A percentile compares a stretch with the other conserved stretches of the same genome.
These are phyloP conservation scores for Leptinotarsa lineolata DNA, from an alignment of 1,140 invertebrate species.

Conservation along the genomic window DNA sequence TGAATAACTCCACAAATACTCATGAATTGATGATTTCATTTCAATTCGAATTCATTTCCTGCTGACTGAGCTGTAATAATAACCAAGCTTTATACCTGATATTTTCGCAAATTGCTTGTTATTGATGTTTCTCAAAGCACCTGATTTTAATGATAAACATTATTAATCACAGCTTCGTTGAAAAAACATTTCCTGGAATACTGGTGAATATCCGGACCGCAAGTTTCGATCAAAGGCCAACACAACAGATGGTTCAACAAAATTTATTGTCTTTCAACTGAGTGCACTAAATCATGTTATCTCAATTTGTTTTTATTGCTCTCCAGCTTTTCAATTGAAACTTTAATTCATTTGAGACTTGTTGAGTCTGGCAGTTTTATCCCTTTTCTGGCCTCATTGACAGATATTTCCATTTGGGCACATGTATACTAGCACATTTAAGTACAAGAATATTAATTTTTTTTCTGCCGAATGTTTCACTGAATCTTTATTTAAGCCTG, in stretches of 20 bases:
- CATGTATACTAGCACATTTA: background rate
- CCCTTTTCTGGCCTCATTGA: background rate
- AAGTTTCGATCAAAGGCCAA: background rate
- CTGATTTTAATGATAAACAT: no score
- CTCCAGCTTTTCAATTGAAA: background rate
- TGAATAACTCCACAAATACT: no score
- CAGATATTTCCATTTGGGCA: no score
- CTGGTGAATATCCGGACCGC: background rate
- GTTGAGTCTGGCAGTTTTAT: background rate
- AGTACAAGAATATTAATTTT: background rate
- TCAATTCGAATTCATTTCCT: no score
- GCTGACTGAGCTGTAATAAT: no score
- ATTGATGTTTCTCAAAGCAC: no score
- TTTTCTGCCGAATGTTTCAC: background rate
- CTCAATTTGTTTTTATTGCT: background rate
- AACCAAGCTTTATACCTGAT: no score
- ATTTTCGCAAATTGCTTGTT: no score
- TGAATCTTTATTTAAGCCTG: background rate
- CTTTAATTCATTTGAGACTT: background rate
- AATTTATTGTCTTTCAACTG: background rate
- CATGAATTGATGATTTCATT: no score
- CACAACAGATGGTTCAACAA: background rate
- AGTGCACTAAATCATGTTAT: background rate
- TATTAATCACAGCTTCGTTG: no score
- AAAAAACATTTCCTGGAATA: slow-evolving; percentile 2